These are phyloP conservation scores for Pseudopleuronectes americanus DNA, from an alignment of 2,797 vertebrate genomes.

Conservation along the genomic window DNA sequence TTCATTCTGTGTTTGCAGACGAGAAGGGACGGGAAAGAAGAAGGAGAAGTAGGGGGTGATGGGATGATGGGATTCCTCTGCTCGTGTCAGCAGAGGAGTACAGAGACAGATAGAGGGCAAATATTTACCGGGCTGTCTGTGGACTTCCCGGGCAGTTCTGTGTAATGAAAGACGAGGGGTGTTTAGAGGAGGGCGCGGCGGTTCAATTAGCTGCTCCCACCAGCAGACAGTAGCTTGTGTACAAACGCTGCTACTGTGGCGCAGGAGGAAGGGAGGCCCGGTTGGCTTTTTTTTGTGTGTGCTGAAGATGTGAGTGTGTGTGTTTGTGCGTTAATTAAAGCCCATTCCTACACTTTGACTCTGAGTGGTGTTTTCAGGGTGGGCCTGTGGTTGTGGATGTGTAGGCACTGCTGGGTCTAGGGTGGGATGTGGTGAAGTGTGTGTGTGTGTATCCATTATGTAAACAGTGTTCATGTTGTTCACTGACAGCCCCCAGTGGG, in stretches of 20 bases:
- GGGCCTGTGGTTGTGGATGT: slow-evolving; percentile 4
- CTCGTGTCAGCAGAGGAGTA: slow-evolving; percentile 52
- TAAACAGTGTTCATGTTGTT: slow-evolving; percentile 76
- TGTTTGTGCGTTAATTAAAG: slow-evolving; percentile 50
- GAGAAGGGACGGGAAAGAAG: slow-evolving; percentile 13
- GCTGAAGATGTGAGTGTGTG: slow-evolving; percentile 24
- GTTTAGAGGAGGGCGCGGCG: slow-evolving; percentile 50
- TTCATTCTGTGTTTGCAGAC: slow-evolving; percentile 59
- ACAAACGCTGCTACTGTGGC: slow-evolving; percentile 64
- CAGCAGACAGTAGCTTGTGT: slow-evolving; percentile 64
- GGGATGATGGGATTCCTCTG: slow-evolving; percentile 14
- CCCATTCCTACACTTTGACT: slow-evolving; percentile 33
- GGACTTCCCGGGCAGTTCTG: slow-evolving; percentile 41
- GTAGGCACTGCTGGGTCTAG: not conserved
- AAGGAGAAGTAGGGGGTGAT: slow-evolving; percentile 24
- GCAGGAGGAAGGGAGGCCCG: not conserved
- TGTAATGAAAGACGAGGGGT: slow-evolving; percentile 66
- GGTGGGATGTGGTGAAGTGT: slow-evolving; percentile 22
- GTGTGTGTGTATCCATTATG: slow-evolving; percentile 62
- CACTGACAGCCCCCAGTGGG: slow-evolving; percentile 66
- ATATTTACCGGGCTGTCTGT: slow-evolving; percentile 69
- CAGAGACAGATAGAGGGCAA: slow-evolving; percentile 61
- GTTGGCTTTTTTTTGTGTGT: slow-evolving; percentile 3
- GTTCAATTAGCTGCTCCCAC: slow-evolving; percentile 71
- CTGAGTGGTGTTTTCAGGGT: slow-evolving; percentile 22